Evolutionary conservation across 2,797 vertebrate genomes (phyloP).

Genomic region (Brachymystax lenok): DNA sequence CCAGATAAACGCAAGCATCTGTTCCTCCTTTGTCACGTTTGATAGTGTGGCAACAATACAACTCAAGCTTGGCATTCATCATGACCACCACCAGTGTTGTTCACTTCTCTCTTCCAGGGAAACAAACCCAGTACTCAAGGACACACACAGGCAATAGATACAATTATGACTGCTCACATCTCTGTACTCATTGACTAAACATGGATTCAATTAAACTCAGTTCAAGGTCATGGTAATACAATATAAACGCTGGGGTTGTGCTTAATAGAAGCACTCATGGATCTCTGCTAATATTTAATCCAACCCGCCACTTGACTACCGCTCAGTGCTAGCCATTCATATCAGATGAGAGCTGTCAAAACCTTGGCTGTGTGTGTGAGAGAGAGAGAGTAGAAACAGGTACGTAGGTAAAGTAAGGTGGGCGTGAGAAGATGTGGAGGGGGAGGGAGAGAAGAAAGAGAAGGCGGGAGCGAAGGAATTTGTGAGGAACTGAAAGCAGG

Average conservation of each 20-base stretch:
- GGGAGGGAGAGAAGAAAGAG: conserved; percentile 26
- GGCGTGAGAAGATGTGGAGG: neutral
- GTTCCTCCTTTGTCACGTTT: conserved; percentile 46
- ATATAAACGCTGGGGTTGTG: conserved; percentile 42
- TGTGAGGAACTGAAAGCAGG: conserved; percentile 57
- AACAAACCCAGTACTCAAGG: conserved; percentile 48
- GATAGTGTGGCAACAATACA: conserved; percentile 40
- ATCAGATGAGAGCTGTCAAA: conserved; percentile 8
- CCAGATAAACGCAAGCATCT: conserved; percentile 52
- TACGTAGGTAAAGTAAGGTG: conserved; percentile 5
- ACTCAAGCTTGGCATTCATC: conserved; percentile 32
- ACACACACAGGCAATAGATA: conserved; percentile 23
- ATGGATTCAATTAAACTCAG: conserved; percentile 58
- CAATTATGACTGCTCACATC: conserved; percentile 56
- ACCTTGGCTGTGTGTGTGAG: conserved; percentile 10
- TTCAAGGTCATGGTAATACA: conserved; percentile 65
- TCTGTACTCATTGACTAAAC: conserved; percentile 60
- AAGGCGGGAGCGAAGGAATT: conserved; percentile 62
- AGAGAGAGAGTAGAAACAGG: neutral
- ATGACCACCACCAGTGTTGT: neutral
- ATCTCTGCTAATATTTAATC: conserved; percentile 64
- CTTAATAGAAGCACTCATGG: conserved; percentile 55
- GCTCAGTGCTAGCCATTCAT: conserved; percentile 13
- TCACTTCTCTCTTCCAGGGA: conserved; percentile 14
- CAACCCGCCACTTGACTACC: conserved; percentile 24